Percentiles rank a stretch among this genome's conserved stretches.
Evolutionary conservation across 1,140 invertebrate species (phyloP).

Genomic region (Drosophila ercepeae): DNA sequence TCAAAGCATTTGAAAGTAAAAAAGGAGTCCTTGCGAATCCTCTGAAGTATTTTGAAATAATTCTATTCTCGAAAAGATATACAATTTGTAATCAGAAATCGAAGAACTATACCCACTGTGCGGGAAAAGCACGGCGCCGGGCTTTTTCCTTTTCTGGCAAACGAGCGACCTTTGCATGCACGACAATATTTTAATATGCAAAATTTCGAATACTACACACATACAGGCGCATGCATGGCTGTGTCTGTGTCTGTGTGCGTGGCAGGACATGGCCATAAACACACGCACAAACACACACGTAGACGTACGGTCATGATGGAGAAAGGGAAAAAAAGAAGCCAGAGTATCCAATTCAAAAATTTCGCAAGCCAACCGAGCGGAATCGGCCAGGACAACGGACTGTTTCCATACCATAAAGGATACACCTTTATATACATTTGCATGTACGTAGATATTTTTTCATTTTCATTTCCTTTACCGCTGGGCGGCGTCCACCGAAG

Average conservation of each 20-base stretch:
- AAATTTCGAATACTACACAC: constrained; percentile 73
- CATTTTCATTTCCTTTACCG: constrained; percentile 80
- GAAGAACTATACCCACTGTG: constrained; percentile 14
- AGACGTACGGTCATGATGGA: constrained; percentile 64
- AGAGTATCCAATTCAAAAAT: constrained; percentile 79
- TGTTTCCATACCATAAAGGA: constrained; percentile 12
- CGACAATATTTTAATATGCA: constrained; percentile 82
- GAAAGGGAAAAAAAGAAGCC: constrained; percentile 15
- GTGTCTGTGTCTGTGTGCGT: neutral
- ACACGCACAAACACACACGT: constrained; percentile 14
- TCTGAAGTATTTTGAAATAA: neutral
- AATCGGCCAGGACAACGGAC: constrained; percentile 55
- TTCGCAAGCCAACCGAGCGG: constrained; percentile 75
- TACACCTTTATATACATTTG: neutral
- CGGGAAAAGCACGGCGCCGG: constrained; percentile 28
- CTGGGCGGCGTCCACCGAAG: constrained; percentile 74
- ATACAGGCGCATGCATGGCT: constrained; percentile 32
- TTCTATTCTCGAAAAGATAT: neutral
- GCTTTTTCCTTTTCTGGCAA: constrained; percentile 51
- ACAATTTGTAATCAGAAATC: neutral
- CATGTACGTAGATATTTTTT: constrained; percentile 53
- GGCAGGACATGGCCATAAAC: constrained; percentile 33
- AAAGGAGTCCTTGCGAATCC: no score
- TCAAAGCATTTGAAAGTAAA: no score
- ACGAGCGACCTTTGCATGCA: constrained; percentile 73